These are phyloP conservation scores for Anadara kagoshimensis DNA, from an alignment of 1,140 invertebrate species.

Conservation along the genomic window DNA sequence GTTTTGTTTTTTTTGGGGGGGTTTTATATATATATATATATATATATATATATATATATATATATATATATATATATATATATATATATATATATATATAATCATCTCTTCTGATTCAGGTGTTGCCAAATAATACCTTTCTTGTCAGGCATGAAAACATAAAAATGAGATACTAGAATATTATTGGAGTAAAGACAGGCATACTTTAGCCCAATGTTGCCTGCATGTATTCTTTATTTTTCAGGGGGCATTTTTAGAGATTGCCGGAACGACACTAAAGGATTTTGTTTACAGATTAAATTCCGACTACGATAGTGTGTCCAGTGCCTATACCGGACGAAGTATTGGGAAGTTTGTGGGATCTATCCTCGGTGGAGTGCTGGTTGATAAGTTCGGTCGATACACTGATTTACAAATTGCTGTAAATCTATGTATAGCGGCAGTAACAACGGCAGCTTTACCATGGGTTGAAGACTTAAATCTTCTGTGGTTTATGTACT, in stretches of 20 bases:
- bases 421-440: background rate
- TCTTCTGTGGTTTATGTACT: background rate
- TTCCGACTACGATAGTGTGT: conserved; percentile 4
- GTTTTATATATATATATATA: no score
- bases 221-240: background rate
- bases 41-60: no score
- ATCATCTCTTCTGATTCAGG: no score
- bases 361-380: conserved; percentile 10
- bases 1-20: no score
- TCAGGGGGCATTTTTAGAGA: conserved; percentile 18
- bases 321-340: conserved; percentile 2
- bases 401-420: background rate
- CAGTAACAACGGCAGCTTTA: background rate
- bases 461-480: background rate
- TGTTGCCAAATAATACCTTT: no score
- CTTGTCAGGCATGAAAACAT: no score
- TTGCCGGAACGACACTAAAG: conserved; percentile 16
- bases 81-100: no score
- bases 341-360: conserved; percentile 20
- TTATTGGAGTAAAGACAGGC: no score
- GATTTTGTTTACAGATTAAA: background rate
- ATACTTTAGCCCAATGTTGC: background rate
- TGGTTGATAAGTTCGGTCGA: background rate
- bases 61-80: no score
- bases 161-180: no score